A percentile compares a stretch with the other conserved stretches of the same genome.
These are phyloP conservation scores for Sapajus apella DNA, from an alignment of 2,113 vertebrate species.

Conservation along the genomic window DNA sequence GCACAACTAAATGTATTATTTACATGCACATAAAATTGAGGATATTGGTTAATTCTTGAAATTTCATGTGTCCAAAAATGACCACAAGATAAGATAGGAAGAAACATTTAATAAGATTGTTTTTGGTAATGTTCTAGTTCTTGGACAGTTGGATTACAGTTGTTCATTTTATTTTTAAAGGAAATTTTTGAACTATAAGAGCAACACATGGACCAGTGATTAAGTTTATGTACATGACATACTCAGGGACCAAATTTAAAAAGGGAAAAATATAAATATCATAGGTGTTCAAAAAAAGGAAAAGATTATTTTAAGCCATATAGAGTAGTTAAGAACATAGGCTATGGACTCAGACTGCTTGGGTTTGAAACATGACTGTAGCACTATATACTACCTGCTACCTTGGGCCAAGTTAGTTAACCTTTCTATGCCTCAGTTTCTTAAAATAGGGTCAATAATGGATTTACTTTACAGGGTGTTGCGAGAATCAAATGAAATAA, in stretches of 20 bases:
- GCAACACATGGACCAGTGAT: not conserved
- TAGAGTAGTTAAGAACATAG: not conserved
- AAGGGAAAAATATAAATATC: not conserved
- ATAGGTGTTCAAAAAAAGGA: not conserved
- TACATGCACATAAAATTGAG: not conserved
- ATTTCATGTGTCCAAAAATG: not conserved
- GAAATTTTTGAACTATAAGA: not conserved
- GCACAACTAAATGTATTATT: constrained; percentile 14
- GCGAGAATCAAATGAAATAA: not conserved
- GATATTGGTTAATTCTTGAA: constrained; percentile 34
- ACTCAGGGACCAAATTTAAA: not conserved
- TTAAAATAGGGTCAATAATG: not conserved
- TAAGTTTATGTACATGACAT: not conserved
- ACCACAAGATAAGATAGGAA: not conserved
- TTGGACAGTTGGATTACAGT: not conserved
- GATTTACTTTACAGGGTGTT: not conserved
- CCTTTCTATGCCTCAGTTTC: not conserved
- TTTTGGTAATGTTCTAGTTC: not conserved
- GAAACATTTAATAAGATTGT: not conserved
- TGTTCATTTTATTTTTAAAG: not conserved
- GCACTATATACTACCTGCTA: not conserved
- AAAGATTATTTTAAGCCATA: not conserved
- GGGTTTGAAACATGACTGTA: not conserved
- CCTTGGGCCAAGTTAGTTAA: not conserved
- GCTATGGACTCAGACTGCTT: not conserved